Evolutionary conservation across 1,140 invertebrate species (phyloP).

Genomic region (Psix sp.): DNA sequence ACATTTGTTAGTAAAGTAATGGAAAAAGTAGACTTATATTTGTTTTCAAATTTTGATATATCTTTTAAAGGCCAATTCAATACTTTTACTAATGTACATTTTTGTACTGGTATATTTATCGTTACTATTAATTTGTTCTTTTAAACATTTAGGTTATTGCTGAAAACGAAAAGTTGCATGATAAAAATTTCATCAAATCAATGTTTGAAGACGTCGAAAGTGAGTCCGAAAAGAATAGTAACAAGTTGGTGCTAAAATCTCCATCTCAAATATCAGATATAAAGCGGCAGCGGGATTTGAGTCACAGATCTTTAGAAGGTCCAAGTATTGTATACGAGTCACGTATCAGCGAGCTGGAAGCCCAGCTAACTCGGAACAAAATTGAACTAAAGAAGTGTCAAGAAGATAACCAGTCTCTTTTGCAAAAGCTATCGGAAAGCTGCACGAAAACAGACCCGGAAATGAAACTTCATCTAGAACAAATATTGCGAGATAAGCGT

Average conservation of each 20-base stretch:
- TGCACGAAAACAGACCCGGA: slow-evolving; percentile 46
- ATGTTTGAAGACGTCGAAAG: slow-evolving; percentile 77
- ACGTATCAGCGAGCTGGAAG: slow-evolving; percentile 88
- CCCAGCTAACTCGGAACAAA: slow-evolving; percentile 85
- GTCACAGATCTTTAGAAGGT: slow-evolving; percentile 73
- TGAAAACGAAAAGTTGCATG: slow-evolving; percentile 87
- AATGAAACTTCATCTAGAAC: slow-evolving; percentile 64
- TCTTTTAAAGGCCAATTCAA: no score
- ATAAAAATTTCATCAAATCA: slow-evolving; percentile 81
- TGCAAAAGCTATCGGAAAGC: slow-evolving; percentile 57
- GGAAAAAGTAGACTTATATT: no score
- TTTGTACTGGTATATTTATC: no score
- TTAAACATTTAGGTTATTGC: slow-evolving; percentile 77
- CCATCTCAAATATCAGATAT: slow-evolving; percentile 26
- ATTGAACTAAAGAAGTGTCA: slow-evolving; percentile 85
- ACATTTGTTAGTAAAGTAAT: no score
- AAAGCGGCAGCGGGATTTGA: slow-evolving; percentile 59
- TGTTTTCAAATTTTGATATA: no score
- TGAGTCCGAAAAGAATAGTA: slow-evolving; percentile 70
- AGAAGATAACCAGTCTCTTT: slow-evolving; percentile 70
- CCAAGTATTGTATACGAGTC: slow-evolving; percentile 89
- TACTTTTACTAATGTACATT: no score
- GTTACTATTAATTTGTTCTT: no score
- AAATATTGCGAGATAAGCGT: slow-evolving; percentile 81
- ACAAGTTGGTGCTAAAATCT: slow-evolving; percentile 24